These are phyloP conservation scores for Drosophila pallidifrons DNA, from an alignment of 1,140 invertebrate species.

Conservation along the genomic window DNA sequence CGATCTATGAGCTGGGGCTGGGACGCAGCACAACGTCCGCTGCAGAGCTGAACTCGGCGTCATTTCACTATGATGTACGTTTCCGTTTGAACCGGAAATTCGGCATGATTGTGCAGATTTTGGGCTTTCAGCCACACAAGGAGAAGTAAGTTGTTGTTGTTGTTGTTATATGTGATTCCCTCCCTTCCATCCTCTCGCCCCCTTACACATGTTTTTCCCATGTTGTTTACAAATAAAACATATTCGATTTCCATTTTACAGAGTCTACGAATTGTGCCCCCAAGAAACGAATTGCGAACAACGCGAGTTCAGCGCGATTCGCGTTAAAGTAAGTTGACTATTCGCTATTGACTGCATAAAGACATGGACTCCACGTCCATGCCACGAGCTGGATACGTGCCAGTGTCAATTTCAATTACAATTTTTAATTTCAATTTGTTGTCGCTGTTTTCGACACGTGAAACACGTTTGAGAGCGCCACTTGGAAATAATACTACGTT, in stretches of 20 bases:
- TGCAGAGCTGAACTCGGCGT: slow-evolving; percentile 21
- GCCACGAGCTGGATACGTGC: slow-evolving; percentile 58
- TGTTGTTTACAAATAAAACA: slow-evolving; percentile 67
- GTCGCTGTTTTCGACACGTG: slow-evolving; percentile 57
- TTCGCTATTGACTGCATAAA: neutral
- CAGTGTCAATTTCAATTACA: slow-evolving; percentile 45
- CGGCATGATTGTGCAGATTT: slow-evolving; percentile 84
- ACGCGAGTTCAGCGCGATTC: slow-evolving; percentile 78
- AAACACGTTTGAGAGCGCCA: slow-evolving; percentile 61
- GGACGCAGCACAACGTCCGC: slow-evolving; percentile 43
- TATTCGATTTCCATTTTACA: slow-evolving; percentile 37
- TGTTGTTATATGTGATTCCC: neutral
- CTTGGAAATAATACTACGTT: slow-evolving; percentile 13
- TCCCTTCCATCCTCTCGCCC: neutral
- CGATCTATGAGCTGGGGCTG: slow-evolving; percentile 3
- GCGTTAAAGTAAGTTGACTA: slow-evolving; percentile 75
- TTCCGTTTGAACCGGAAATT: slow-evolving; percentile 81
- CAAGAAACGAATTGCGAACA: slow-evolving; percentile 79
- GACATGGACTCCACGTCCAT: neutral
- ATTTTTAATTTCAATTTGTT: slow-evolving; percentile 42
- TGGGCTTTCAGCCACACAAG: slow-evolving; percentile 77
- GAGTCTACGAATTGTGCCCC: slow-evolving; percentile 79
- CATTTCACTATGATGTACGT: slow-evolving; percentile 61
- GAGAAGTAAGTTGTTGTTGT: slow-evolving; percentile 69
- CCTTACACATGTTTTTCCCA: slow-evolving; percentile 55